phyloP scores from a whole-genome alignment of 2,797 vertebrate genomes.

The Lateolabrax maculatus region DNA sequence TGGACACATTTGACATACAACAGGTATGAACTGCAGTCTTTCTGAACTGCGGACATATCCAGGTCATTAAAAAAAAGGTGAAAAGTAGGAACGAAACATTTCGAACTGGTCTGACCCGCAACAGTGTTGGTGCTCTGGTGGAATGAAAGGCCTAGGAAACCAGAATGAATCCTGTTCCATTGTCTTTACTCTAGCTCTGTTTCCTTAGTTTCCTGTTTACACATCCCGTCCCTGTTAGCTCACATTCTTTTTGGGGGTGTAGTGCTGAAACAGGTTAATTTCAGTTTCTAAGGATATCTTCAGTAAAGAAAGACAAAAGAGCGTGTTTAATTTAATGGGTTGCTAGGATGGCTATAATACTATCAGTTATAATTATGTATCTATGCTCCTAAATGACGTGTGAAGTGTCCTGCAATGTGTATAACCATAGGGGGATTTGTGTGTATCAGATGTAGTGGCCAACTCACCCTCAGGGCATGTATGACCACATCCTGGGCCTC shows the following conservation, averaged over 20 bases:
- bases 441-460: neutral
- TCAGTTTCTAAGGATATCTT: neutral
- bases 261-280: slow-evolving; percentile 45
- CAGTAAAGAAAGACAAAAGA: neutral
- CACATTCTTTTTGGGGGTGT: slow-evolving; percentile 66
- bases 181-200: slow-evolving; percentile 66
- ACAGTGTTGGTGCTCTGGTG: slow-evolving; percentile 20
- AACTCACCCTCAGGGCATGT: slow-evolving; percentile 94
- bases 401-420: neutral
- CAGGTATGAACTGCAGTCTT: slow-evolving; percentile 5
- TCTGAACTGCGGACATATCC: neutral
- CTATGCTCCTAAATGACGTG: neutral
- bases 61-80: neutral
- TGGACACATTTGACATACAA: neutral
- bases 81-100: neutral
- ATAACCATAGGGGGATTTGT: neutral
- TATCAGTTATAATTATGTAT: neutral
- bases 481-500: slow-evolving; percentile 98
- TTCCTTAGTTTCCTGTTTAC: slow-evolving; percentile 81
- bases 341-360: neutral
- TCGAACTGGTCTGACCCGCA: slow-evolving; percentile 24
- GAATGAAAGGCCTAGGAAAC: slow-evolving; percentile 49
- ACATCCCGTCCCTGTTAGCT: slow-evolving; percentile 60
- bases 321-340: slow-evolving; percentile 1
- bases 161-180: slow-evolving; percentile 64